Percentiles rank a stretch among this genome's conserved stretches.
Conservation (phyloP, 2,888 invertebrate species). For the Drosophila buzzatii region DNA sequence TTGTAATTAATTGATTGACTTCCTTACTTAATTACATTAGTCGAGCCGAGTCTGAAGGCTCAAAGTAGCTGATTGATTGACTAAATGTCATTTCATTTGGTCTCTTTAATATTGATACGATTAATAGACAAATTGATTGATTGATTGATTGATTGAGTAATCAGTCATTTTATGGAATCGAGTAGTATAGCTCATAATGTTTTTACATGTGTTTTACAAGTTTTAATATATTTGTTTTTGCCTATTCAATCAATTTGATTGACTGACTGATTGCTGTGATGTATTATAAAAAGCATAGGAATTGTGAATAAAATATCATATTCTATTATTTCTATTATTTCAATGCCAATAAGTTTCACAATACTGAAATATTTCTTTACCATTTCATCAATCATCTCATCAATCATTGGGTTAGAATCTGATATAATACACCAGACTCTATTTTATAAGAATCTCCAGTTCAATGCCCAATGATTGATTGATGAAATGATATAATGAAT, state of each 20-base stretch:
- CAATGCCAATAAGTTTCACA: too few species aligned
- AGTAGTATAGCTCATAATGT: not conserved
- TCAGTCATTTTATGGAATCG: not conserved
- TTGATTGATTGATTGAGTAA: not conserved
- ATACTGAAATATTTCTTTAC: too few species aligned
- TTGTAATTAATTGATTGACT: constrained; percentile 6
- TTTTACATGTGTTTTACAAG: not conserved
- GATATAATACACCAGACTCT: not conserved
- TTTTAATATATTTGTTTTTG: too few species aligned
- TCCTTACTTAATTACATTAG: not conserved
- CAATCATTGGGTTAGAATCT: too few species aligned
- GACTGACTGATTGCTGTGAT: not conserved
- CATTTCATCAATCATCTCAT: too few species aligned
- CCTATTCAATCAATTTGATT: not conserved
- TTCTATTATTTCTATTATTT: too few species aligned
- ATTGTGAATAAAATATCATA: too few species aligned
- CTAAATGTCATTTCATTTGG: not conserved
- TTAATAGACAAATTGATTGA: not conserved
- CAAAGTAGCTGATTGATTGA: not conserved
- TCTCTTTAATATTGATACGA: not conserved
- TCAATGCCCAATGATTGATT: too few species aligned
- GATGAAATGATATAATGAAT: too few species aligned
- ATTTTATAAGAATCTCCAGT: not conserved
- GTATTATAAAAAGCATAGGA: not conserved
- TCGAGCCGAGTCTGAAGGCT: not conserved